Evolutionary conservation across 2,113 vertebrate genomes (phyloP).

Genomic region (Leptodactylus fuscus): DNA sequence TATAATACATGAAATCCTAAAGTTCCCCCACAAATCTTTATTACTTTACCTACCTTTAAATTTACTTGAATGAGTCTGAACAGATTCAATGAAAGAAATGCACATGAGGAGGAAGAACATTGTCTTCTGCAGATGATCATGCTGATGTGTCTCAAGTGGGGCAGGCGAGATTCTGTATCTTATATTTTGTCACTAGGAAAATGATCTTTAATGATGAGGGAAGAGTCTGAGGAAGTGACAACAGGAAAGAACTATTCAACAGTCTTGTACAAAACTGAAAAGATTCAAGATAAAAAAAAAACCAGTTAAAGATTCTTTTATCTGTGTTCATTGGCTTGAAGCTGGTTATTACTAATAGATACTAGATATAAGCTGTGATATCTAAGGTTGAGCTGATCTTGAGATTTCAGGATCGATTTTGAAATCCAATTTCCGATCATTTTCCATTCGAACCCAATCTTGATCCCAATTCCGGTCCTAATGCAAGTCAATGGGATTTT

Average conservation of each 20-base stretch:
- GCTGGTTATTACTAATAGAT: background rate
- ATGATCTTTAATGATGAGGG: background rate
- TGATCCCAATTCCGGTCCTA: too few species aligned
- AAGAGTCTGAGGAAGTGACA: slow-evolving; percentile 45
- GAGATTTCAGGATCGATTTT: too few species aligned
- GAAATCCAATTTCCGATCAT: too few species aligned
- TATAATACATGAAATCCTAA: background rate
- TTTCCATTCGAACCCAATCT: too few species aligned
- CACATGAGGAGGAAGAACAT: background rate
- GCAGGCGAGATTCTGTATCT: background rate
- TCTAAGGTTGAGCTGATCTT: too few species aligned
- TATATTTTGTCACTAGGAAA: background rate
- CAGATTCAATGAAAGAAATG: background rate
- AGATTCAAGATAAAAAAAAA: background rate
- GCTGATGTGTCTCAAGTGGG: background rate
- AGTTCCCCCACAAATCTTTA: background rate
- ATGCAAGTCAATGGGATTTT: too few species aligned
- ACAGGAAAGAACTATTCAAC: slow-evolving; percentile 51
- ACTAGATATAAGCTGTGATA: too few species aligned
- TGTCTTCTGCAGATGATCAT: background rate
- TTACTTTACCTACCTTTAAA: slow-evolving; percentile 8
- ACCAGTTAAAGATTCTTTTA: background rate
- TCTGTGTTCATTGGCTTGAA: background rate
- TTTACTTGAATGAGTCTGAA: background rate
- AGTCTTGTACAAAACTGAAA: background rate